Percentiles rank a stretch among this genome's conserved stretches.
Evolutionary conservation across 2,797 vertebrate species (phyloP).

Genomic region (Melanotaenia parkinsoni): DNA sequence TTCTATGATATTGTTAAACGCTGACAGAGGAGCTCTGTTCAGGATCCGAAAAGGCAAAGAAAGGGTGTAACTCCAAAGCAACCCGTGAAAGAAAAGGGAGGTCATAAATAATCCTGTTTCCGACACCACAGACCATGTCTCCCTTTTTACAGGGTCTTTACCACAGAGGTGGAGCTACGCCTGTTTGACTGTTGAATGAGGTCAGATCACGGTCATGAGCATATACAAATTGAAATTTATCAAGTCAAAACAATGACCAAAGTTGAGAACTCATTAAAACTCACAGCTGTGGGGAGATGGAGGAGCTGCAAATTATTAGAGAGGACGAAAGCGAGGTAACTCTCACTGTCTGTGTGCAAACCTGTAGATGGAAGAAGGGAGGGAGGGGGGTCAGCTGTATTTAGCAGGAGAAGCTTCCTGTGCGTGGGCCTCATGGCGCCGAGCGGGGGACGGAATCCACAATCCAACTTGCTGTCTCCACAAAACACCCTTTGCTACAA

Average conservation of each 20-base stretch:
- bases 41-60: constrained; percentile 40
- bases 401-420: constrained; percentile 80
- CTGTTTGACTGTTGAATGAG: constrained; percentile 51
- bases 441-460: constrained; percentile 72
- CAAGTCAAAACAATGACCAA: constrained; percentile 52
- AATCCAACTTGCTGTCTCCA: constrained; percentile 80
- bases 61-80: constrained; percentile 39
- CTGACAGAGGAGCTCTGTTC: constrained; percentile 40
- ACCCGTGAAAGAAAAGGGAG: constrained; percentile 48
- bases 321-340: constrained; percentile 42
- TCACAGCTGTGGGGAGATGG: constrained; percentile 53
- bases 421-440: constrained; percentile 82
- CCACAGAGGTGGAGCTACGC: constrained; percentile 43
- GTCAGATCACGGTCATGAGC: constrained; percentile 68
- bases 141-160: constrained; percentile 58
- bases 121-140: constrained; percentile 46
- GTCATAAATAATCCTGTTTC: constrained; percentile 65
- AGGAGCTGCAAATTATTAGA: constrained; percentile 33
- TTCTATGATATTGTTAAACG: constrained; percentile 40
- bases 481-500: constrained; percentile 75
- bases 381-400: constrained; percentile 63
- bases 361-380: constrained; percentile 55
- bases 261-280: constrained; percentile 61
- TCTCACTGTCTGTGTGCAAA: constrained; percentile 63
- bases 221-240: constrained; percentile 63